Base-by-base conservation (phyloP, 2,888 invertebrate species). In the Drosophila gaucha region DNA sequence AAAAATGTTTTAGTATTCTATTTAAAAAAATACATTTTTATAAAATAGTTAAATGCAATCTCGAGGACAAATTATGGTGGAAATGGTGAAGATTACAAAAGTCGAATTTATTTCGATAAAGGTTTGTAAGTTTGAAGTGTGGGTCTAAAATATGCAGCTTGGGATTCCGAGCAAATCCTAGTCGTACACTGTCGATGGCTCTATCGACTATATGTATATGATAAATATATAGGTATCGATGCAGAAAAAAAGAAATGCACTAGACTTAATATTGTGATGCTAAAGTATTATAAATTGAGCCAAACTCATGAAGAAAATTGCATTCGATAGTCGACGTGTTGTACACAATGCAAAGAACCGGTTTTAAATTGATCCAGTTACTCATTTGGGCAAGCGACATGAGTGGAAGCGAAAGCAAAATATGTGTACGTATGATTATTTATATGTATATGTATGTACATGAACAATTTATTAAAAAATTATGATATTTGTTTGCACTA, bases 371-470 rank as follows among this genome's bases (percentile, higher is more conserved):
- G 14, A 20, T 22, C 20, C 24, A 56, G 10, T 56, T 56, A 38
- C 10, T 56, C 24, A 57, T 51, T 18, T 31, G 26, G 28, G 30
- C 38, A 56, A 56, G 14, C 20, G 9, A 36, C 35, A 47, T 20
- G 14, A 28, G 12, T 12, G 12, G 35, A 49, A 49, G 20, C 4
- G 28, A 55, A 35, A 20, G 20, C 50, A 4, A 16, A 38, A 22
- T 38, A 20, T 16, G 14, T 26, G 20, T 55, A 18, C 8, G 24
- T 35, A 46, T 9, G 10, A 2, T 5, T 16, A 1, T 28, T 9
- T 36, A 28, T 39, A 38, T 16, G 24, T 16, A 26, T 36, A 12
- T 14, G 4, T 22, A 22, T 12, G 16, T 9, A 33, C 33, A 2
- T 22, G 28, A 6, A 20, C 14, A 14, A 3, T 22, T 46, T 31